Base-by-base conservation (phyloP, 2,888 invertebrate genomes). In the Aspidiotus rigidus region DNA sequence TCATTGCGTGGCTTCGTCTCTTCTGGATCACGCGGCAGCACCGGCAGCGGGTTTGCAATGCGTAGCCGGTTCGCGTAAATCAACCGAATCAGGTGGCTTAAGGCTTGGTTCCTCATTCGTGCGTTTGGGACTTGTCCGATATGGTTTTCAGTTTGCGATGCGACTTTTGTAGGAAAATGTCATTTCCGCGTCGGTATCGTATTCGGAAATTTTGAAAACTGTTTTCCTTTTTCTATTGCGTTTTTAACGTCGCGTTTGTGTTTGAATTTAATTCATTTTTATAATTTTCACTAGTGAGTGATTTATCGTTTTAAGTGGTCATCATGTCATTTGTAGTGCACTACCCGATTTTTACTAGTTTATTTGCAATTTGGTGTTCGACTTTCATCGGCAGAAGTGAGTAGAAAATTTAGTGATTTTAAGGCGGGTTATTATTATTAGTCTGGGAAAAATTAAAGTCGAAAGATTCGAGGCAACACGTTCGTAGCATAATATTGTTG, bases 31-130 rank as follows among this genome's bases (percentile, higher is more conserved):
- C 28, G 28, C 28, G 28, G 28, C 28, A 28, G 28, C 28, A 28
- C 28, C 28, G 28, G 28, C 28, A 28, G 67, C 60, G 60, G 67
- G 67, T 67, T 67, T 60, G 57, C 67, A 17, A 59, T 60, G 53
- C 59, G 53, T 60, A 67, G 67, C 67, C 67, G 67, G 67, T 67
- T 67, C 57, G 39, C 60, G 67, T 67, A 67, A 67, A 67, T 67
- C 60, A 67, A 67, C 67, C 67, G 59, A 67, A 67, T 67, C 67
- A 60, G 67, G 67, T 67, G 67, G 59, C 64, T 54, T 55, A 41
- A n/a, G 53, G 53, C 56, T 55, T 17, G 17, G 10, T 55, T 53
- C 11, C 59, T 59, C 59, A 59, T 59, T 67, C 15, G 16, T 59
- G 59, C 67, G 67, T 67, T 67, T 53, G 17, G 49, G 49, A 28